These are phyloP conservation scores for Sander lucioperca DNA, from an alignment of 2,113 vertebrate species.

Conservation along the genomic window DNA sequence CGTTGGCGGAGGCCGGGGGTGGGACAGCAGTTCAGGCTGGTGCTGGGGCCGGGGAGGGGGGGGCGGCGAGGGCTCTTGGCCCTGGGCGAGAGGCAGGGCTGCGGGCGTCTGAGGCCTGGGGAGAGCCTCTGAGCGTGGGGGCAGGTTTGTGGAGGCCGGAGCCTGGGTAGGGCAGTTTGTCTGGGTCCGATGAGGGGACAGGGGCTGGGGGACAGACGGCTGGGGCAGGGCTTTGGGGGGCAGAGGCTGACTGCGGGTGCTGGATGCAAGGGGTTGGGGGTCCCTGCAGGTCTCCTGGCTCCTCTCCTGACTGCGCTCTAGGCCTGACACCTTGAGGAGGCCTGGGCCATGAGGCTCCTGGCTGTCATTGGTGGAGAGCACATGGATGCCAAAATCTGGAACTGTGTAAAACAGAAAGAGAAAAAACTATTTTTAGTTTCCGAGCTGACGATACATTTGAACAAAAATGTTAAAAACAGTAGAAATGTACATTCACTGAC, in stretches of 20 bases:
- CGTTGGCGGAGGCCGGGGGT: constrained; percentile 67
- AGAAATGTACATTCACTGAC: not conserved
- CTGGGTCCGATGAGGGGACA: constrained; percentile 79
- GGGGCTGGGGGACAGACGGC: constrained; percentile 66
- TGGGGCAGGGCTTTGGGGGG: constrained; percentile 74
- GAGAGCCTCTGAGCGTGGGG: constrained; percentile 69
- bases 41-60: constrained; percentile 77
- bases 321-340: constrained; percentile 93
- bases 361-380: constrained; percentile 89
- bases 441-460: not conserved
- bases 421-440: not conserved
- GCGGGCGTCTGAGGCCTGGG: constrained; percentile 74
- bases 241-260: constrained; percentile 82
- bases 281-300: constrained; percentile 93
- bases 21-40: constrained; percentile 71
- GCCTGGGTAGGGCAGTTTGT: constrained; percentile 63
- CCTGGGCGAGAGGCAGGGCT: constrained; percentile 81
- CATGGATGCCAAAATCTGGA: constrained; percentile 87
- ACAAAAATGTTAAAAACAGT: not conserved
- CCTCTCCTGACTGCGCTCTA: constrained; percentile 98
- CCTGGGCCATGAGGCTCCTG: constrained; percentile 89
- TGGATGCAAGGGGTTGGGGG: constrained; percentile 80
- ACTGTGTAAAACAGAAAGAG: constrained; percentile 78
- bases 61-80: constrained; percentile 77
- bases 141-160: constrained; percentile 70